Evolutionary conservation across 2,888 invertebrate species (phyloP), one percentile per base, ranked within the genome.

Genomic region (Tanypteryx hageni): DNA sequence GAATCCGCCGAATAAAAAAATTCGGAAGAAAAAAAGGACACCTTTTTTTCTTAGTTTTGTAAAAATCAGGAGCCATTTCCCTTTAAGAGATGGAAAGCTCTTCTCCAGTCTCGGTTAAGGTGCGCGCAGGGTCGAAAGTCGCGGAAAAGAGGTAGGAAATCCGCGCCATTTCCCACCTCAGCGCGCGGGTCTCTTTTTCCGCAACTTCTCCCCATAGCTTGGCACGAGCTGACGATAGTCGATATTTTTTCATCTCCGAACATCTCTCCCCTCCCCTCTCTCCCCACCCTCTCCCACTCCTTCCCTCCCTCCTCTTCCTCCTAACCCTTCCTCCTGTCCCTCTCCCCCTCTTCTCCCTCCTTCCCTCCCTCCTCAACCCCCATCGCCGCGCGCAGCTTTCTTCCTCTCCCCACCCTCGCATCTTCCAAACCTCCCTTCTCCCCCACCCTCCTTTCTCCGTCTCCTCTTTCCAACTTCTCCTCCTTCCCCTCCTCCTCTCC

Each of bases 341-440:
- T 44, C 56, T 83, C 83, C 83, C n/a, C 56, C n/a, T 10, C 83
- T 56, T 83, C 83, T 56, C 83, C 44, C 44, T 83, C 57, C 44
- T 64, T n/a, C n/a, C n/a, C 83, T 56, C 83, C 44, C 44, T 83
- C 57, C 44, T 64, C n/a, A n/a, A n/a, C n/a, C n/a, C n/a, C 89
- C 89, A 64, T 64, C 18, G 89, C n/a, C 64, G 68, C 86, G 85
- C 85, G 89, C 89, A 64, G n/a, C 18, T 9, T 0, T 11, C 89
- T n/a, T 59, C 16, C 61, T 27, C 89, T 57, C 56, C 57, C 83
- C n/a, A 56, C 57, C 44, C 57, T 56, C 56, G n/a, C 14, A 44
- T 31, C 82, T 44, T 61, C 16, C 58, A 44, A 31, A 61, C 22
- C 18, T 68, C 81, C 44, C 61, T 44, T 22, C 57, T 57, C 31